These are phyloP conservation scores for Podocnemis expansa DNA, from an alignment of 2,113 vertebrate species.

Conservation along the genomic window DNA sequence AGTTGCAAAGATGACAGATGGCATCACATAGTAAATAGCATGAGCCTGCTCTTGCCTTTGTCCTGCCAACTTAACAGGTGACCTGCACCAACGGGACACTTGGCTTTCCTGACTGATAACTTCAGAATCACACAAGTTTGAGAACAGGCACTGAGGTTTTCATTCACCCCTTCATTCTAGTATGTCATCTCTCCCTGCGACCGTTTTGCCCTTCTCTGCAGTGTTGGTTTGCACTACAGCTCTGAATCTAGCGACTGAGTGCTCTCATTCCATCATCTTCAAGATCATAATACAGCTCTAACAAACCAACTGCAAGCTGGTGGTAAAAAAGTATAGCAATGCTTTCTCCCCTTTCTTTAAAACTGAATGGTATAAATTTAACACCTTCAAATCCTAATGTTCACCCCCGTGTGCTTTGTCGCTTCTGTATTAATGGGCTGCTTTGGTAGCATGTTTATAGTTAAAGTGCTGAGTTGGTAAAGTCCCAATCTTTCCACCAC, in stretches of 20 bases:
- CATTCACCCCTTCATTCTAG: not conserved
- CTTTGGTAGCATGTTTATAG: not conserved
- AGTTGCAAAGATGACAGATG: not conserved
- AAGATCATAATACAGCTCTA: not conserved
- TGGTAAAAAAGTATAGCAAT: not conserved
- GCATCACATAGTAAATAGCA: not conserved
- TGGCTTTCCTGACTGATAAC: not conserved
- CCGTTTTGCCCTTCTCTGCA: not conserved
- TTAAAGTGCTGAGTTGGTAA: not conserved
- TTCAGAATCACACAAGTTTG: not conserved
- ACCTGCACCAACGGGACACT: not conserved
- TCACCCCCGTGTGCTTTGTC: not conserved
- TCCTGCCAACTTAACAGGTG: not conserved
- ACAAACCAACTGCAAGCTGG: not conserved
- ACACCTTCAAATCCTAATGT: not conserved
- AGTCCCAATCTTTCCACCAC: not conserved
- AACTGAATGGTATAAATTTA: not conserved
- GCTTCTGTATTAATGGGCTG: not conserved
- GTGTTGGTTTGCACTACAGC: not conserved
- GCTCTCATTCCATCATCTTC: not conserved
- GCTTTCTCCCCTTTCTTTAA: not conserved
- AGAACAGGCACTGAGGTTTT: not conserved
- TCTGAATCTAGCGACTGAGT: not conserved
- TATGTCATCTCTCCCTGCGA: not conserved
- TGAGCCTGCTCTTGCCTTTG: not conserved